These are phyloP conservation scores for Actinostola sp. DNA, from an alignment of 92 coral and sea anemone genomes.

Conservation along the genomic window DNA sequence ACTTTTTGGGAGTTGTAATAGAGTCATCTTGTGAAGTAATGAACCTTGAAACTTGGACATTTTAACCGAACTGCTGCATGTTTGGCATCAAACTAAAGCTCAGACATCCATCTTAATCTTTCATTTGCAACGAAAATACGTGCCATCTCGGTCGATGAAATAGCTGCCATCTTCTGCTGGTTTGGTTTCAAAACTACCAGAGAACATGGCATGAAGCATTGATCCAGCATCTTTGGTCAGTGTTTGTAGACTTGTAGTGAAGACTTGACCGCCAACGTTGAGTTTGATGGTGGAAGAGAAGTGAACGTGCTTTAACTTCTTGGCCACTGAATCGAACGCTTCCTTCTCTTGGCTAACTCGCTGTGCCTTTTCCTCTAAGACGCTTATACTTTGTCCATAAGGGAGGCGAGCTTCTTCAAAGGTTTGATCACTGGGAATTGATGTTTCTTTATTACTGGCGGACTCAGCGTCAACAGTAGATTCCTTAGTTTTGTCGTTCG, in stretches of 20 bases:
- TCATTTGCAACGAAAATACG: constrained; percentile 66
- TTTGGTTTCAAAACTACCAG: constrained; percentile 63
- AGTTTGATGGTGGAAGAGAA: constrained; percentile 54
- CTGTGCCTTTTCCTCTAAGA: constrained; percentile 16
- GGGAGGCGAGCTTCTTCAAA: constrained; percentile 56
- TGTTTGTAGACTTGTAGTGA: constrained; percentile 59
- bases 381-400: constrained; percentile 10
- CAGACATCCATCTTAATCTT: too few relatives aligned
- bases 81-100: too few relatives aligned
- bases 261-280: constrained; percentile 70
- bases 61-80: too few relatives aligned
- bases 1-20: too few relatives aligned
- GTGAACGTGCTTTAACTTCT: constrained; percentile 62
- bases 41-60: too few relatives aligned
- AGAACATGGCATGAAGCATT: constrained; percentile 77
- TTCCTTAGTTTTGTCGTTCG: too few relatives aligned
- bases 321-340: constrained; percentile 64
- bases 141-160: constrained; percentile 42
- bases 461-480: too few relatives aligned
- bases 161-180: constrained; percentile 64
- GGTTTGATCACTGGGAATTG: too few relatives aligned
- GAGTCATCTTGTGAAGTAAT: too few relatives aligned
- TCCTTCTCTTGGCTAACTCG: constrained; percentile 50
- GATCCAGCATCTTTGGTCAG: constrained; percentile 66
- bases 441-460: too few relatives aligned